Conservation (phyloP, 2,888 invertebrate species). For the Acleris sparsana region DNA sequence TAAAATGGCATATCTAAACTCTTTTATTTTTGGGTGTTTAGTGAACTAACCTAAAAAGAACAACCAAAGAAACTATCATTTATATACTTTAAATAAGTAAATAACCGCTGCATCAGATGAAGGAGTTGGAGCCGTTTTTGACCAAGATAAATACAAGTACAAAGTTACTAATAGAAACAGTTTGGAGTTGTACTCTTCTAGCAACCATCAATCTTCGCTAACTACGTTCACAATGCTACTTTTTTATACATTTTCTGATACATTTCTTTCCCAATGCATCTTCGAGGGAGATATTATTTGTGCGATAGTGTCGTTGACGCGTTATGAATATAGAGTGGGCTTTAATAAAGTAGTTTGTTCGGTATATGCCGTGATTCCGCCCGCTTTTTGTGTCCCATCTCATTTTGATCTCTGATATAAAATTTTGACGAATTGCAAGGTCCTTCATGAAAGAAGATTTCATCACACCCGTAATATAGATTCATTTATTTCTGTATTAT, state of each 20-base stretch:
- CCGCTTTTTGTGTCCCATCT: slow-evolving; percentile 43
- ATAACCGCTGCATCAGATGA: neutral
- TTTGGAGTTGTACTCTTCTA: slow-evolving; percentile 46
- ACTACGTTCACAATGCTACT: slow-evolving; percentile 61
- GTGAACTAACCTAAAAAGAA: neutral
- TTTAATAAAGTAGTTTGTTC: slow-evolving; percentile 77
- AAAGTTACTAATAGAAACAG: neutral
- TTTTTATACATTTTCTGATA: slow-evolving; percentile 83
- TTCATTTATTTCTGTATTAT: neutral
- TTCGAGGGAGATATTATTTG: slow-evolving; percentile 81
- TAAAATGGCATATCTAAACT: neutral
- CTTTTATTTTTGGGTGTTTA: neutral
- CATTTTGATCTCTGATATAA: slow-evolving; percentile 36
- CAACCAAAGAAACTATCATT: no score
- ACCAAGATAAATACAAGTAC: neutral
- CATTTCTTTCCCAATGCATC: slow-evolving; percentile 82
- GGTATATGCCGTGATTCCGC: slow-evolving; percentile 46
- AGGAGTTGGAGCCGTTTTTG: neutral
- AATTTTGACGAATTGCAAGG: slow-evolving; percentile 38
- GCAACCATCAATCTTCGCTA: slow-evolving; percentile 41
- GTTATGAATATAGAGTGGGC: slow-evolving; percentile 82
- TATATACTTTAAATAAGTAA: no score
- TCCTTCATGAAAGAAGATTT: slow-evolving; percentile 11
- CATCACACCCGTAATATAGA: neutral
- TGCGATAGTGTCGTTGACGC: slow-evolving; percentile 75